These are phyloP conservation scores for Hippocampus mohnikei DNA, from an alignment of 2,113 vertebrate species.

Conservation along the genomic window DNA sequence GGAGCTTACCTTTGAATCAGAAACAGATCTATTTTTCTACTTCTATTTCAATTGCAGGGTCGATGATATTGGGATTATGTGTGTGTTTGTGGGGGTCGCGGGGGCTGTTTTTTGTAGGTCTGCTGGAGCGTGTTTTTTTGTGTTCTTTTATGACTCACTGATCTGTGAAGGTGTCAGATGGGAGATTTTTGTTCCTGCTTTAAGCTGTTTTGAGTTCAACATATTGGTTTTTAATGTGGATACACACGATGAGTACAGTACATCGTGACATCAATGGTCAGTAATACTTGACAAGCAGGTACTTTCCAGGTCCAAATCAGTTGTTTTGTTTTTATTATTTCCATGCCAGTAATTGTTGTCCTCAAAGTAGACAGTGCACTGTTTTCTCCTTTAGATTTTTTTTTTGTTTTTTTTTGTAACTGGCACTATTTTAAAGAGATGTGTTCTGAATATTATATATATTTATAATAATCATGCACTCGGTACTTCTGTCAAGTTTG, in stretches of 20 bases:
- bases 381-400: slow-evolving; percentile 13
- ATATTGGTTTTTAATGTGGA: slow-evolving; percentile 7
- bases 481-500: slow-evolving; percentile 30
- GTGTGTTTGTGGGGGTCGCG: background rate
- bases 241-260: slow-evolving; percentile 13
- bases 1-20: slow-evolving; percentile 72
- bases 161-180: slow-evolving; percentile 59
- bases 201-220: background rate
- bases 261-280: slow-evolving; percentile 9
- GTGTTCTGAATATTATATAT: slow-evolving; percentile 39
- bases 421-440: slow-evolving; percentile 20
- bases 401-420: background rate
- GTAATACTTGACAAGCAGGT: background rate
- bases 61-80: slow-evolving; percentile 22
- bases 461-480: slow-evolving; percentile 37
- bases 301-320: background rate
- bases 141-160: slow-evolving; percentile 19
- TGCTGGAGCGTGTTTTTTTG: slow-evolving; percentile 37
- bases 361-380: slow-evolving; percentile 40
- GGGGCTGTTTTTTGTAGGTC: slow-evolving; percentile 12
- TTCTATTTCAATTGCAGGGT: slow-evolving; percentile 68
- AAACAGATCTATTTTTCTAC: slow-evolving; percentile 95
- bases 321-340: slow-evolving; percentile 1
- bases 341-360: slow-evolving; percentile 39
- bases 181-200: slow-evolving; percentile 16